These are phyloP conservation scores for Pteropus rufus DNA, from an alignment of 2,797 vertebrate genomes.

Conservation along the genomic window DNA sequence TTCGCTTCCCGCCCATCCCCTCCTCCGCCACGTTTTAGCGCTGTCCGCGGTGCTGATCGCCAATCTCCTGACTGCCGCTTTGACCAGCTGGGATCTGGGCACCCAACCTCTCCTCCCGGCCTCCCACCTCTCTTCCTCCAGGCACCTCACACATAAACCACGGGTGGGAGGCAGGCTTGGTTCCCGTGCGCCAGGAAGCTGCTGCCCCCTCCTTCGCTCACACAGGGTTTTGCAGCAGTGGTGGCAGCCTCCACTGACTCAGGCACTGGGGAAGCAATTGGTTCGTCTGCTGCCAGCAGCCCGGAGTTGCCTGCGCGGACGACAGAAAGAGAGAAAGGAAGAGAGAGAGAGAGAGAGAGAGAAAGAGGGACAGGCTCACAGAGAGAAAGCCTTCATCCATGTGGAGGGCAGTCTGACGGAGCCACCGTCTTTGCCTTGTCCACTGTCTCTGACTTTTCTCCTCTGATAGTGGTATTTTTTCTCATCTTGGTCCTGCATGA, in stretches of 20 bases:
- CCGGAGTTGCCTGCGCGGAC: conserved; percentile 49
- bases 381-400: conserved; percentile 48
- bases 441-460: conserved; percentile 33
- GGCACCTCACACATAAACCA: conserved; percentile 53
- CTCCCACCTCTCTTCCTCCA: conserved; percentile 49
- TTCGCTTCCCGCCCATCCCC: conserved; percentile 18
- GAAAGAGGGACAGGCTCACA: background rate
- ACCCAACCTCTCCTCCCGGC: conserved; percentile 31
- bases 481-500: conserved; percentile 36
- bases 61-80: background rate
- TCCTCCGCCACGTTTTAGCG: background rate
- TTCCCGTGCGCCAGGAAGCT: conserved; percentile 21
- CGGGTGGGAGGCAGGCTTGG: conserved; percentile 56
- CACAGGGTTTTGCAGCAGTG: conserved; percentile 65
- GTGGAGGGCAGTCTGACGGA: conserved; percentile 49
- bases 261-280: conserved; percentile 47
- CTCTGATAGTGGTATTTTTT: conserved; percentile 60
- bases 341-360: background rate
- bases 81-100: conserved; percentile 25
- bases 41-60: conserved; percentile 70
- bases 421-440: background rate
- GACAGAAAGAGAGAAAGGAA: background rate
- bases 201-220: conserved; percentile 38
- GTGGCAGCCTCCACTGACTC: conserved; percentile 42
- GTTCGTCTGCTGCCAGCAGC: conserved; percentile 47